Evolutionary conservation across 2,797 vertebrate species (phyloP), one percentile per base, ranked within the genome.

Genomic region (Aratinga solstitialis): DNA sequence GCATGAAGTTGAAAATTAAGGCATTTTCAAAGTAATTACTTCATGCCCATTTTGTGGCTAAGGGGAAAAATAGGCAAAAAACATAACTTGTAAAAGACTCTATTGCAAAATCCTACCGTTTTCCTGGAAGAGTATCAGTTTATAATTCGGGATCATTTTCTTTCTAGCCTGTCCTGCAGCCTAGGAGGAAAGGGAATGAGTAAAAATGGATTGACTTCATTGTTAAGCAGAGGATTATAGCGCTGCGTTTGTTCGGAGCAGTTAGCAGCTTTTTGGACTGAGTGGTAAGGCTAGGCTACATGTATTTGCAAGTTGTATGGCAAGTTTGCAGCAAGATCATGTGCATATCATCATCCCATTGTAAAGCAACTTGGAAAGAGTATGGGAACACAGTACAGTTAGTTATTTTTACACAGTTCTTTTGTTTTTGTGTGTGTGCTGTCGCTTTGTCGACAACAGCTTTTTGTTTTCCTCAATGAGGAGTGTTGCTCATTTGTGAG

Each of bases 381-480:
- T 98, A 98, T 98, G 98, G 99, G 98, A 99, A 99, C 98, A 99
- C 99, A 99, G 98, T 97, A 98, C 97, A 99, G 98, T 99, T 99
- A 99, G 99, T 99, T 99, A 99, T 99, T 99, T 99, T 99, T 99
- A 99, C 99, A 99, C 98, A 99, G 95, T 97, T 98, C 97, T 98
- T 98, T 98, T 98, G 97, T 96, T 98, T 98, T 98, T 98, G 98
- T 98, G 98, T 98, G 98, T 98, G 99, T 99, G 99, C 99, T 99
- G 99, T 99, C 98, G 99, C 99, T 98, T 98, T 98, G 99, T 99
- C 99, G 99, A 99, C 99, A 99, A 99, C 98, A 99, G 99, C 98
- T 99, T 99, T 99, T 99, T 99, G 99, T 99, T 99, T 99, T 99
- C 98, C 99, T 99, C 99, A 99, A 98, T 99, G 99, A 99, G 99